phyloP scores from a whole-genome alignment of 2,888 invertebrate genomes.

The Ephialtes manifestator region DNA sequence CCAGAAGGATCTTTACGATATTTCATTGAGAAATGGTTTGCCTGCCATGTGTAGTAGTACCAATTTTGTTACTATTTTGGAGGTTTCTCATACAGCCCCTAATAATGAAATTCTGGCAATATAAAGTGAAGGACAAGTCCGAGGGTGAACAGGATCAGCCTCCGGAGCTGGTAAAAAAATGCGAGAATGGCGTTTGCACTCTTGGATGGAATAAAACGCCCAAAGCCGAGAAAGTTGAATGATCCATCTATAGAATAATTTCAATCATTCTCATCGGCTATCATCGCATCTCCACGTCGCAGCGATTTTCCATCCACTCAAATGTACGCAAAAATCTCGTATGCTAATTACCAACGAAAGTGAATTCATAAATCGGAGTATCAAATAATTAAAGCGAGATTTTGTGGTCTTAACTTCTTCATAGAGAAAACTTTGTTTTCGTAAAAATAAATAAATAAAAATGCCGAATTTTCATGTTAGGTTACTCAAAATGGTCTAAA shows the following conservation, averaged over 20 bases:
- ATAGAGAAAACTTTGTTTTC: no score
- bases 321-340: background rate
- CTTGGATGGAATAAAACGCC: constrained; percentile 79
- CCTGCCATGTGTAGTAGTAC: constrained; percentile 94
- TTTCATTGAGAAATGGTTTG: constrained; percentile 89
- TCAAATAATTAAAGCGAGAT: background rate
- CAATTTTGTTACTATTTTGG: constrained; percentile 93
- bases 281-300: background rate
- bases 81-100: constrained; percentile 94
- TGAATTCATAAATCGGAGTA: background rate
- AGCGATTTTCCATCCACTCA: constrained; percentile 2
- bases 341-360: background rate
- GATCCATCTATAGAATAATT: constrained; percentile 47
- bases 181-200: constrained; percentile 83
- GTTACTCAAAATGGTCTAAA: no score
- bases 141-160: constrained; percentile 75
- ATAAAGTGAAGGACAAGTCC: constrained; percentile 89
- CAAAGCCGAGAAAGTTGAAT: constrained; percentile 70
- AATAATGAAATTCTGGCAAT: constrained; percentile 93
- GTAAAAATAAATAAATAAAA: no score
- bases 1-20: background rate
- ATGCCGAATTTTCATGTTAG: no score
- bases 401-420: background rate
- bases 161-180: constrained; percentile 81
- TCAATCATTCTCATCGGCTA: background rate